phyloP scores from a whole-genome alignment of 2,888 invertebrate species.

The Abrostola tripartita region DNA sequence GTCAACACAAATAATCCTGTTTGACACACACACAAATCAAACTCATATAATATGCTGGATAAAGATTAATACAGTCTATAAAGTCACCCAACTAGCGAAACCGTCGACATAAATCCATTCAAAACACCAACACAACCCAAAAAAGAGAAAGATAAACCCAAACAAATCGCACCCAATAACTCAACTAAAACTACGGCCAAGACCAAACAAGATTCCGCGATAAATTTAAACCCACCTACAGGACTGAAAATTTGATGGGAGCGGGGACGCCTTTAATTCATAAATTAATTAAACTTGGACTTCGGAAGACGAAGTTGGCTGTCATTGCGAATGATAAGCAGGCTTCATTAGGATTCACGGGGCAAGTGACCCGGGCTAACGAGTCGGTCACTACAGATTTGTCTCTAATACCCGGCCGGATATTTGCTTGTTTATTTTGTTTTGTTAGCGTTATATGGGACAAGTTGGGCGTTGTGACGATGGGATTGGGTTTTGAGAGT shows the following conservation, averaged over 20 bases:
- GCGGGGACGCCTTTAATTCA: slow-evolving; percentile 75
- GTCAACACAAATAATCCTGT: no score
- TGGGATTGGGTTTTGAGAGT: no score
- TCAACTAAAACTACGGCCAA: slow-evolving; percentile 13
- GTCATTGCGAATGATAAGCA: slow-evolving; percentile 84
- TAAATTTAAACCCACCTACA: slow-evolving; percentile 56
- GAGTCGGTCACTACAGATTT: slow-evolving; percentile 79
- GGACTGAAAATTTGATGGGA: slow-evolving; percentile 72
- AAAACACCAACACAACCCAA: slow-evolving; percentile 5
- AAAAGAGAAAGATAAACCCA: slow-evolving; percentile 7
- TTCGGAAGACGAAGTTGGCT: slow-evolving; percentile 67
- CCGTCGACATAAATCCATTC: not conserved
- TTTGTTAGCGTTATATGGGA: slow-evolving; percentile 9
- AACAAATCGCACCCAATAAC: slow-evolving; percentile 7
- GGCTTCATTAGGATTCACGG: slow-evolving; percentile 76
- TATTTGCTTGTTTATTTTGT: slow-evolving; percentile 54
- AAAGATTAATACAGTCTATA: no score
- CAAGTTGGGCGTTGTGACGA: slow-evolving; percentile 1
- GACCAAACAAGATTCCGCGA: slow-evolving; percentile 41
- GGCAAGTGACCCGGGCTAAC: slow-evolving; percentile 65
- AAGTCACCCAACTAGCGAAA: no score
- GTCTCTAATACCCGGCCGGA: slow-evolving; percentile 71
- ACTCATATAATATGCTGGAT: no score
- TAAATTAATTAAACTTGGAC: slow-evolving; percentile 84
- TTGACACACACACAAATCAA: no score